Evolutionary conservation across 1,140 invertebrate species (phyloP).

Genomic region (Heliothis subflexa): DNA sequence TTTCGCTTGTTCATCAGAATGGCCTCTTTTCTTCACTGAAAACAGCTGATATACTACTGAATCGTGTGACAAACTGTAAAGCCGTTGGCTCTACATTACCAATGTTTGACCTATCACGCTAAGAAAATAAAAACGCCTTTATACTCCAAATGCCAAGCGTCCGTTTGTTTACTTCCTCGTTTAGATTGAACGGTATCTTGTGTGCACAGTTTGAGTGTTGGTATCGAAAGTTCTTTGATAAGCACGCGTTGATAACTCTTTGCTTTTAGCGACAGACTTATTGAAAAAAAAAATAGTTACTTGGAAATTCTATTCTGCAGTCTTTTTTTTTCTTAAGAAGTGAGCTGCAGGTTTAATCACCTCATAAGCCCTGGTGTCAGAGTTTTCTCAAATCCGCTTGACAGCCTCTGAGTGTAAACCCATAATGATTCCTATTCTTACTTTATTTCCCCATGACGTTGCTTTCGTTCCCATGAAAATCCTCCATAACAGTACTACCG

Average conservation of each 20-base stretch:
- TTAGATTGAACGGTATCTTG: constrained; percentile 35
- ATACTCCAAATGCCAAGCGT: constrained; percentile 13
- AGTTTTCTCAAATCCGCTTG: too few species aligned
- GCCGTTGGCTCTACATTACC: not conserved
- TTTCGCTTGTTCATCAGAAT: too few species aligned
- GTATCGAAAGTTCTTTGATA: constrained; percentile 13
- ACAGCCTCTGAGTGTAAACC: too few species aligned
- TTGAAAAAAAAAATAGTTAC: too few species aligned
- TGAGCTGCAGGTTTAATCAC: too few species aligned
- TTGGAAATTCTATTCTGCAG: too few species aligned
- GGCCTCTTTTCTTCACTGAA: not conserved
- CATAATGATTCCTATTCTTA: not conserved
- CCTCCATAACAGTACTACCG: not conserved
- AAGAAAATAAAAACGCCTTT: constrained; percentile 11
- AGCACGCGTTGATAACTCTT: constrained; percentile 22
- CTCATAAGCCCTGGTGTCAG: too few species aligned
- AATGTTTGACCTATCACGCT: constrained; percentile 31
- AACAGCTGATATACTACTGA: not conserved
- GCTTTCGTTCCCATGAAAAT: not conserved
- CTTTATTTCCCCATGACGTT: not conserved
- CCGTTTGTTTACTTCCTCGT: constrained; percentile 33
- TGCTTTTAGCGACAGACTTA: constrained; percentile 16
- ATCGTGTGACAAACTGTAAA: not conserved
- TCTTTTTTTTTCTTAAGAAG: too few species aligned
- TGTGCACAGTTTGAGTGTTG: constrained; percentile 35